Conservation (phyloP, 2,113 vertebrate species). For the Terrapene triunguis region DNA sequence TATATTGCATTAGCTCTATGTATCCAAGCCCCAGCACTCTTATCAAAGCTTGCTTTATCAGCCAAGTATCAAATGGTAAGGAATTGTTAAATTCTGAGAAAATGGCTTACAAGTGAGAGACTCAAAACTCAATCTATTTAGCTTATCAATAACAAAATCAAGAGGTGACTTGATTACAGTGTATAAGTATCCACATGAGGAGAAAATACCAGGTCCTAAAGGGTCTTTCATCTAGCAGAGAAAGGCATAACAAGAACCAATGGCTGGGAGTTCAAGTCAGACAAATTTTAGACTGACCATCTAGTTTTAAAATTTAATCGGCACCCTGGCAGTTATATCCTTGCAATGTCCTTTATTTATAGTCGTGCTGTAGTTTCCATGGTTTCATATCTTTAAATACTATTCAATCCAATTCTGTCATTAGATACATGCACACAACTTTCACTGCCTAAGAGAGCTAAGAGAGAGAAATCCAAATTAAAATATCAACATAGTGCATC, state of each 20-base stretch:
- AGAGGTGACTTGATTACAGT: neutral
- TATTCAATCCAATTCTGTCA: neutral
- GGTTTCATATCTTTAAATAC: neutral
- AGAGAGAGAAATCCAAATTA: neutral
- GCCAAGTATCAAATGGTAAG: neutral
- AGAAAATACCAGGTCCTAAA: neutral
- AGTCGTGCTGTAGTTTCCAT: neutral
- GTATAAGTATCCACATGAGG: neutral
- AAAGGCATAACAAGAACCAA: fast-evolving
- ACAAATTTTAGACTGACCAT: neutral
- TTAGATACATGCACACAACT: neutral
- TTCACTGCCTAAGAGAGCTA: neutral
- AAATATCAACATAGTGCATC: neutral
- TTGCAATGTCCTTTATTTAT: neutral
- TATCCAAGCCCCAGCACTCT: neutral
- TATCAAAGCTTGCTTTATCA: slow-evolving; percentile 49
- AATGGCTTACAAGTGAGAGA: neutral
- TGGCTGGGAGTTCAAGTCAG: neutral
- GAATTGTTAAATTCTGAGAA: neutral
- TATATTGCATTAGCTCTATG: neutral
- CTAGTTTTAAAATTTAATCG: neutral
- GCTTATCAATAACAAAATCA: neutral
- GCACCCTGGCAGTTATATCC: neutral
- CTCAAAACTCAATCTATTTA: neutral
- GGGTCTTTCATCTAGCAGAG: neutral